These are phyloP conservation scores for Poicephalus gulielmi DNA, from an alignment of 2,113 vertebrate species.

Conservation along the genomic window DNA sequence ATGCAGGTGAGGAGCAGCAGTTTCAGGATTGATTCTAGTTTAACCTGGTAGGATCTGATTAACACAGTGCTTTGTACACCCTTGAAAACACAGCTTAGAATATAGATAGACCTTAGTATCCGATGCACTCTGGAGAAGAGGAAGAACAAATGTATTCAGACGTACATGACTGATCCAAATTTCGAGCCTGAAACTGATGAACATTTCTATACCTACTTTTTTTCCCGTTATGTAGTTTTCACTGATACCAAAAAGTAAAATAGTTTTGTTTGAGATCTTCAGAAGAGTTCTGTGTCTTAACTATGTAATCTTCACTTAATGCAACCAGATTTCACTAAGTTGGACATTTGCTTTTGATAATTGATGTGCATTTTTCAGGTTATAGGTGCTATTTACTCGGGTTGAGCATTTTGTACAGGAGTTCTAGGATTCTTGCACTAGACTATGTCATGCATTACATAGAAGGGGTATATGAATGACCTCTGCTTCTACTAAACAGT, in stretches of 20 bases:
- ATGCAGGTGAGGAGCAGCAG: background rate
- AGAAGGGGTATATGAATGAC: background rate
- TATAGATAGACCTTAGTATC: background rate
- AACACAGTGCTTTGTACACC: background rate
- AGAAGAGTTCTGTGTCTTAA: background rate
- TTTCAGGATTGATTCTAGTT: background rate
- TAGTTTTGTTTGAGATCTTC: background rate
- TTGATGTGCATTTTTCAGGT: background rate
- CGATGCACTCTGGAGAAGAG: background rate
- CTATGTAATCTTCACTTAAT: background rate
- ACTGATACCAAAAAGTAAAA: background rate
- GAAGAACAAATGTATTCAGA: background rate
- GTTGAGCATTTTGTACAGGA: background rate
- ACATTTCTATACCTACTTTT: background rate
- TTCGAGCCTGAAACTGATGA: background rate
- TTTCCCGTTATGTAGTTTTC: background rate
- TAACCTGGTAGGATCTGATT: background rate
- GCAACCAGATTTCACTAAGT: background rate
- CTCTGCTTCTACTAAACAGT: background rate
- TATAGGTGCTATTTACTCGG: background rate
- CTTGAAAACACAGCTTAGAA: background rate
- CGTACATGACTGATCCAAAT: background rate
- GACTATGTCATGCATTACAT: background rate
- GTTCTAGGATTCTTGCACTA: background rate
- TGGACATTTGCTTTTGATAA: background rate